Evolutionary conservation across 2,888 invertebrate genomes (phyloP).

Genomic region (Leptarthrus brevirostris): DNA sequence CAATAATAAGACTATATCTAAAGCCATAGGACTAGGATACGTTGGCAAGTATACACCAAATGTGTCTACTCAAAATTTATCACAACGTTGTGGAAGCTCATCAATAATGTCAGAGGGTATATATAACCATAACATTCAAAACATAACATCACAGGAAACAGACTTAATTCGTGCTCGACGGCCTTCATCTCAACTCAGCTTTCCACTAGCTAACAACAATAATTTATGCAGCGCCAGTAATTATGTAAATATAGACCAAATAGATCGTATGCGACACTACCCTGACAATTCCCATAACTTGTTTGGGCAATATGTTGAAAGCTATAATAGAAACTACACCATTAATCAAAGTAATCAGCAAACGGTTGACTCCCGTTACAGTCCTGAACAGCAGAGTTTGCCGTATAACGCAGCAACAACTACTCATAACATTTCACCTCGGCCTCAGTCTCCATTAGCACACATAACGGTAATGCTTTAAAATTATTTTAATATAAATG

Average conservation of each 20-base stretch:
- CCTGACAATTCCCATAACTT: slow-evolving; percentile 60
- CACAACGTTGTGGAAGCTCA: slow-evolving; percentile 63
- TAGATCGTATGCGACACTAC: slow-evolving; percentile 69
- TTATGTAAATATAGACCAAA: slow-evolving; percentile 72
- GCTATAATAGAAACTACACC: slow-evolving; percentile 66
- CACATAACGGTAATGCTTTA: background rate
- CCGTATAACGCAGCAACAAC: slow-evolving; percentile 60
- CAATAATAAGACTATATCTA: slow-evolving; percentile 75
- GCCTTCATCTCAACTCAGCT: slow-evolving; percentile 55
- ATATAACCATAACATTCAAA: slow-evolving; percentile 47
- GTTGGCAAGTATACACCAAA: slow-evolving; percentile 85
- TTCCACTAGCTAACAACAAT: slow-evolving; percentile 11
- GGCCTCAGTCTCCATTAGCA: slow-evolving; percentile 14
- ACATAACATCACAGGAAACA: slow-evolving; percentile 47
- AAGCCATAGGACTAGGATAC: slow-evolving; percentile 78
- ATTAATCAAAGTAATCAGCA: slow-evolving; percentile 63
- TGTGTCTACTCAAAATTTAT: slow-evolving; percentile 64
- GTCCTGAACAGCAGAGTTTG: slow-evolving; percentile 50
- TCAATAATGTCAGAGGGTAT: slow-evolving; percentile 57
- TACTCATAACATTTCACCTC: slow-evolving; percentile 56
- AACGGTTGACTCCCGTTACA: slow-evolving; percentile 60
- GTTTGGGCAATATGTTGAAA: slow-evolving; percentile 57
- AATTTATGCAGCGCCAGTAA: slow-evolving; percentile 60
- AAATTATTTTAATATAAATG: background rate
- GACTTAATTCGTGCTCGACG: slow-evolving; percentile 56